Base-by-base conservation (phyloP, 2,113 vertebrate genomes). In the Nycticorax nycticorax region DNA sequence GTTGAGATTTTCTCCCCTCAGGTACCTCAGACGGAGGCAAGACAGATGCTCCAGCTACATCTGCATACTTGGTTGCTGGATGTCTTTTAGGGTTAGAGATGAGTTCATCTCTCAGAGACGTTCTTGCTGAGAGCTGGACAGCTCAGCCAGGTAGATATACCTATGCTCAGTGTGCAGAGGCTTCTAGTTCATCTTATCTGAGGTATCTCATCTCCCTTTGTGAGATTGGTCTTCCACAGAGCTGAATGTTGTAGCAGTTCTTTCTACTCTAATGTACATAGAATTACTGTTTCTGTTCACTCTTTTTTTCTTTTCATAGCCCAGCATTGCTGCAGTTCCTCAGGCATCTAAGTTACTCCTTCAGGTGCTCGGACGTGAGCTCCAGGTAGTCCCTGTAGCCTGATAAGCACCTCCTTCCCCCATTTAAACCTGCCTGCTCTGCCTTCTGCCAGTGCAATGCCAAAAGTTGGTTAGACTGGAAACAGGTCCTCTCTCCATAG, bases 221-320 rank as follows among this genome's bases (percentile, higher is more conserved):
- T 19, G 32, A 69, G 33, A 56, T 1, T 64, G 24, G 4, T 35
- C 56, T 71, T 50, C 26, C 59, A 7, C 3, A 35, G 22, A 60
- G 10, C 14, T 77, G 57, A 77, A 35, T 9, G 35, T 17, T 89
- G 35, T 35, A 35, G 48, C 39, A 52, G 7, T 77, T 91, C 57
- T 39, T 80, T 53, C 57, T 85, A 0, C 48, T 64, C 33, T 21
- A 6, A 23, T 18, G 37, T 13, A 30, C 0, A 0, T 50, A 39
- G 2, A 62, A 22, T 53, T 48, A 9, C 6, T 79, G 24, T 19
- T 89, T 53, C 30, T 74, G 16, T 41, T 92, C 24, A 6, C 17
- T n/a, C 6, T 19, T 66, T 68, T 17, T 66, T n/a, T 16, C 12
- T 62, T 68, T 43, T 14, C 37, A 12, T 32, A 63, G 71, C 28